These are phyloP conservation scores for Aphidius colemani DNA, from an alignment of 2,888 invertebrate species.

Conservation along the genomic window DNA sequence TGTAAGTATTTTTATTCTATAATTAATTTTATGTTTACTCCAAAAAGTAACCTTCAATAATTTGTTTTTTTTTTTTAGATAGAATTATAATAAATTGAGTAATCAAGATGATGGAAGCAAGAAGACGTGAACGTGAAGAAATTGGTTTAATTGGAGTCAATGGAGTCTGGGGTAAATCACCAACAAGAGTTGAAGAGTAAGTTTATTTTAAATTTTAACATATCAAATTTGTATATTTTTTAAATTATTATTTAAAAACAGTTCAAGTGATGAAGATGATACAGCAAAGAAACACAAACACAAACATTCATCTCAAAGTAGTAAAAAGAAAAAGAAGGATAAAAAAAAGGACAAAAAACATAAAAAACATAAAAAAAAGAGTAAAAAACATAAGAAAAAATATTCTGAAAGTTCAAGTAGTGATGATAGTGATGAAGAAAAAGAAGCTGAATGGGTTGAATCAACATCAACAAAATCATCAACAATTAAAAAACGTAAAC, in stretches of 20 bases:
- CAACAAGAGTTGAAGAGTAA: constrained; percentile 68
- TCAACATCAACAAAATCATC: constrained; percentile 41
- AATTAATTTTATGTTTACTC: not conserved
- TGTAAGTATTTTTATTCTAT: not conserved
- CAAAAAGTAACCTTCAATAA: not conserved
- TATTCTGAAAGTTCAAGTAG: constrained; percentile 46
- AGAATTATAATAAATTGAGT: constrained; percentile 7
- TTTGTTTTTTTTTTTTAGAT: not conserved
- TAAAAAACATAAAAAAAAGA: constrained; percentile 65
- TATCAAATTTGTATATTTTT: not conserved
- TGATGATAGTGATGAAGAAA: constrained; percentile 46
- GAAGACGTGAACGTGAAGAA: constrained; percentile 74
- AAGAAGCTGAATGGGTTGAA: constrained; percentile 52
- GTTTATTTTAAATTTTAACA: constrained; percentile 43
- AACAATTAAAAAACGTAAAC: constrained; percentile 47
- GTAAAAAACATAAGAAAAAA: constrained; percentile 58
- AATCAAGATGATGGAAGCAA: constrained; percentile 64
- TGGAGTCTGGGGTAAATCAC: constrained; percentile 78
- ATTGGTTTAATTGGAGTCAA: constrained; percentile 74
- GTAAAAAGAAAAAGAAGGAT: constrained; percentile 58
- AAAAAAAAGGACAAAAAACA: constrained; percentile 61
- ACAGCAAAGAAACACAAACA: constrained; percentile 50
- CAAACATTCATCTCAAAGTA: constrained; percentile 63
- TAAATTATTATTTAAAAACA: constrained; percentile 32
- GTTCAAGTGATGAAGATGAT: constrained; percentile 57